Evolutionary conservation across 2,113 vertebrate species (phyloP).

Genomic region (Vimba vimba): DNA sequence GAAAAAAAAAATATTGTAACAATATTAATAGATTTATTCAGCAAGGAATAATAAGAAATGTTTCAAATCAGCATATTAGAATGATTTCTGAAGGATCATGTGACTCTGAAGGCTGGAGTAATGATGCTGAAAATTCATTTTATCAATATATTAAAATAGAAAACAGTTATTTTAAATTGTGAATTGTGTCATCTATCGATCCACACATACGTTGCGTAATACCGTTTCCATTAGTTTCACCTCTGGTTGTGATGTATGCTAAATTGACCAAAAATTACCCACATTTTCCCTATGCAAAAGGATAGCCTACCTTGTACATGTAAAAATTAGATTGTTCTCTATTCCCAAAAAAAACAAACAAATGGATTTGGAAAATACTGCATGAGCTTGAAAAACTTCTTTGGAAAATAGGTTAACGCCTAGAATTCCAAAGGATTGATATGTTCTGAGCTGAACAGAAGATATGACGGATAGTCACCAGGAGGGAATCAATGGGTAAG

Average conservation of each 20-base stretch:
- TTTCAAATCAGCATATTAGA: too few species aligned
- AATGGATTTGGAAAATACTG: not conserved
- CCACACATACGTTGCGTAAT: not conserved
- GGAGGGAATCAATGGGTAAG: constrained; percentile 35
- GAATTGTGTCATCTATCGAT: too few species aligned
- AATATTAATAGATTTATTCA: too few species aligned
- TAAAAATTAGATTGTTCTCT: not conserved
- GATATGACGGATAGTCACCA: constrained; percentile 7
- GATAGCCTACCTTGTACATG: not conserved
- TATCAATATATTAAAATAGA: too few species aligned
- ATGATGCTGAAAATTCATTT: too few species aligned
- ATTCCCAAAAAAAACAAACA: not conserved
- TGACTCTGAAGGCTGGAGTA: too few species aligned
- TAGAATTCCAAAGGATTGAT: constrained; percentile 22
- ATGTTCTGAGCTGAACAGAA: constrained; percentile 1
- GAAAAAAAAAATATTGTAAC: too few species aligned
- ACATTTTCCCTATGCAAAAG: not conserved
- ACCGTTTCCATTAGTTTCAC: not conserved
- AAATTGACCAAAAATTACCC: not conserved
- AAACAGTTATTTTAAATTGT: too few species aligned
- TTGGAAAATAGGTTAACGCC: constrained; percentile 26
- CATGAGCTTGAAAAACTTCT: not conserved
- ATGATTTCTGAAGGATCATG: too few species aligned
- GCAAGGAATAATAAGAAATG: too few species aligned
- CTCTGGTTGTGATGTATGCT: not conserved